Evolutionary conservation across 1,140 invertebrate genomes (phyloP).

Genomic region (Aphelenchoides avenae): DNA sequence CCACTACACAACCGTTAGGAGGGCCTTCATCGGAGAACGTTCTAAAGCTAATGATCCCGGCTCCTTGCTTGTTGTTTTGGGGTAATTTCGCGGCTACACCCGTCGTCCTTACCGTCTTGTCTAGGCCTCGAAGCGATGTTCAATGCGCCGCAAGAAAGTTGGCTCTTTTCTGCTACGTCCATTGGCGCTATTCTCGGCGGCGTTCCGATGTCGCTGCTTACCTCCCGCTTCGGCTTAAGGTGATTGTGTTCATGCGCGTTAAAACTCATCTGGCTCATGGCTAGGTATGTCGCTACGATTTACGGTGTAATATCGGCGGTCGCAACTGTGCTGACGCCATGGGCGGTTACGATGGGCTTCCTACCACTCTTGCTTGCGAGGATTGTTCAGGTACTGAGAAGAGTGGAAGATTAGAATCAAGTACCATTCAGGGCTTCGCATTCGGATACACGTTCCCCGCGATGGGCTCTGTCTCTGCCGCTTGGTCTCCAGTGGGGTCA

Average conservation of each 20-base stretch:
- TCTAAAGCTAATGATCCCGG: too few relatives aligned
- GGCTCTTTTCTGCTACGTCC: constrained; percentile 1
- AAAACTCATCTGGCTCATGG: too few relatives aligned
- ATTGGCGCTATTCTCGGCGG: not conserved
- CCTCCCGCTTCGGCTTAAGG: not conserved
- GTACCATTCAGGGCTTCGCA: too few relatives aligned
- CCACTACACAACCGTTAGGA: too few relatives aligned
- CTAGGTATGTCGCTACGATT: not conserved
- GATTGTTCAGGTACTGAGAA: not conserved
- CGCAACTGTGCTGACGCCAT: not conserved
- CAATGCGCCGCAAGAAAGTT: not conserved
- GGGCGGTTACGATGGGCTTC: not conserved
- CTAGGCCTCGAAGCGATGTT: too few relatives aligned
- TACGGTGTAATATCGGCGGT: not conserved
- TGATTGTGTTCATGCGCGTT: too few relatives aligned
- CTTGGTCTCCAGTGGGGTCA: not conserved
- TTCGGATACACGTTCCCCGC: too few relatives aligned
- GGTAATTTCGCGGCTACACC: too few relatives aligned
- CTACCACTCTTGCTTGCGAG: not conserved
- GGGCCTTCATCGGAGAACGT: too few relatives aligned
- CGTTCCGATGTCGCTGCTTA: not conserved
- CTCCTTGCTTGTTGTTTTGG: too few relatives aligned
- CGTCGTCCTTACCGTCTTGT: too few relatives aligned
- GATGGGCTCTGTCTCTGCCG: constrained; percentile 3
- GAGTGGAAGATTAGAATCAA: not conserved